phyloP scores from a whole-genome alignment of 1,140 invertebrate species.

The Rhyzopertha dominica region DNA sequence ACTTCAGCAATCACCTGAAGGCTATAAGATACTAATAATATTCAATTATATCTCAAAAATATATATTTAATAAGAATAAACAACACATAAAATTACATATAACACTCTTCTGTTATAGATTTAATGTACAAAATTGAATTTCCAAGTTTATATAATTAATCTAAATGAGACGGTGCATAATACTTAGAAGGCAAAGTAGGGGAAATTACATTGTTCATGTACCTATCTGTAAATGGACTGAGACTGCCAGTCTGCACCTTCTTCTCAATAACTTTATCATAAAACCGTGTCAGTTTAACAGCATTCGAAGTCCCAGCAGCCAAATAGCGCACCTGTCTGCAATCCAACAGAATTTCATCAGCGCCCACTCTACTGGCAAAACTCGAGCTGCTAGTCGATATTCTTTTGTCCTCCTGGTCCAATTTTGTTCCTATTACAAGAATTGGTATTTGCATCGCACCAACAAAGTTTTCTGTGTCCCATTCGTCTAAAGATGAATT shows the following conservation, averaged over 20 bases:
- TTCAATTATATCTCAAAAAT: too few species aligned
- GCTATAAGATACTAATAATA: too few species aligned
- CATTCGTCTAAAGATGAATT: constrained; percentile 55
- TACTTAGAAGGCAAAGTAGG: constrained; percentile 38
- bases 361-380: constrained; percentile 87
- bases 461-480: constrained; percentile 88
- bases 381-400: constrained; percentile 48
- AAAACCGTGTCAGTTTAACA: constrained; percentile 88
- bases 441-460: constrained; percentile 80
- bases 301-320: constrained; percentile 89
- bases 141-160: constrained; percentile 26
- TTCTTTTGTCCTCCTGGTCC: constrained; percentile 73
- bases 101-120: too few species aligned
- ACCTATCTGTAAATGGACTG: constrained; percentile 30
- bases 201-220: constrained; percentile 27
- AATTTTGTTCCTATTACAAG: constrained; percentile 90
- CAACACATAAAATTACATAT: too few species aligned
- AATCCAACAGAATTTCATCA: constrained; percentile 89
- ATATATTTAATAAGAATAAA: too few species aligned
- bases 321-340: constrained; percentile 71
- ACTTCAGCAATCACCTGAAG: too few species aligned
- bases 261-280: constrained; percentile 72
- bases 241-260: constrained; percentile 23
- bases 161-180: constrained; percentile 40
- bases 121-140: too few species aligned